These are phyloP conservation scores for Drepana falcataria DNA, from an alignment of 2,888 invertebrate genomes.

Conservation along the genomic window DNA sequence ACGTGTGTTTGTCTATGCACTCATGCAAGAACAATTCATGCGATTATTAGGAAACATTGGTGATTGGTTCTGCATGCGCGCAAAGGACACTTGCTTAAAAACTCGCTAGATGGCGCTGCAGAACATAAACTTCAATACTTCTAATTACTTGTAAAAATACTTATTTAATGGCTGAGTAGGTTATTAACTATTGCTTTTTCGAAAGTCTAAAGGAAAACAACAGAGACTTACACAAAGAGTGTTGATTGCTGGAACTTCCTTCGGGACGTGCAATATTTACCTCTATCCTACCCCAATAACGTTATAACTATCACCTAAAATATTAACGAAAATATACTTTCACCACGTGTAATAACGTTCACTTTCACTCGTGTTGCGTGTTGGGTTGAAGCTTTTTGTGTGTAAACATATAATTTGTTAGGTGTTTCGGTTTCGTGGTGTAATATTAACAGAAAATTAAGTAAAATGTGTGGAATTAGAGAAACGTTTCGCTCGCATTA, in stretches of 20 bases:
- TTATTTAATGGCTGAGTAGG: too few relatives aligned
- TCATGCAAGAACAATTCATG: too few relatives aligned
- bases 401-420: slow-evolving; percentile 1
- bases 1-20: too few relatives aligned
- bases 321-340: neutral
- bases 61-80: too few relatives aligned
- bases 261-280: neutral
- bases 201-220: neutral
- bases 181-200: too few relatives aligned
- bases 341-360: neutral
- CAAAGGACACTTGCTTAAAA: too few relatives aligned
- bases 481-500: neutral
- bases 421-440: neutral
- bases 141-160: too few relatives aligned
- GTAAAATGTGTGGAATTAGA: slow-evolving; percentile 1
- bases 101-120: too few relatives aligned
- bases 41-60: too few relatives aligned
- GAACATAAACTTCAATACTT: too few relatives aligned
- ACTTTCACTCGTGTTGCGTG: neutral
- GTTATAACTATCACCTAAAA: neutral
- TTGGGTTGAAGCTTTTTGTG: neutral
- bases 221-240: neutral
- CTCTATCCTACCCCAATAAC: neutral
- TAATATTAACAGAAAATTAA: slow-evolving; percentile 3
- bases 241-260: neutral